A percentile compares a stretch with the other conserved stretches of the same genome.
Evolutionary conservation across 2,113 vertebrate species (phyloP).

Genomic region (Nematolebias whitei): DNA sequence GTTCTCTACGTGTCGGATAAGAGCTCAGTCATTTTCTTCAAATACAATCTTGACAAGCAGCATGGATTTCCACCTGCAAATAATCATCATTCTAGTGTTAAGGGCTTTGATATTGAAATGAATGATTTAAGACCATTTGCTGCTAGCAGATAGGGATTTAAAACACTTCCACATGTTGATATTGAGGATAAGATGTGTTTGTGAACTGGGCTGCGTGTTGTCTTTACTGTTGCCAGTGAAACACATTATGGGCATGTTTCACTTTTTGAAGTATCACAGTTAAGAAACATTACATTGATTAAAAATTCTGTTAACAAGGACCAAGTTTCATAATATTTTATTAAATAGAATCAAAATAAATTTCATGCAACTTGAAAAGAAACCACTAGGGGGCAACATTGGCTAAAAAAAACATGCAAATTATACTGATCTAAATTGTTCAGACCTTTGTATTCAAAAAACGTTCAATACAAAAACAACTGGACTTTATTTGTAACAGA

Average conservation of each 20-base stretch:
- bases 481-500: too few relatives aligned
- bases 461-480: too few relatives aligned
- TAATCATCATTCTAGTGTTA: constrained; percentile 82
- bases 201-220: constrained; percentile 32
- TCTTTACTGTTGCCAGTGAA: constrained; percentile 47
- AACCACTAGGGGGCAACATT: constrained; percentile 68
- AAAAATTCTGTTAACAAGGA: constrained; percentile 1
- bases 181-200: constrained; percentile 65
- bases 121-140: constrained; percentile 80
- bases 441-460: too few relatives aligned
- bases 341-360: too few relatives aligned
- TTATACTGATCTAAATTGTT: constrained; percentile 19
- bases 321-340: constrained; percentile 7
- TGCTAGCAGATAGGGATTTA: constrained; percentile 73
- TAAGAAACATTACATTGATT: constrained; percentile 13
- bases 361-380: not conserved
- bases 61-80: constrained; percentile 78
- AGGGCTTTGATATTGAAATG: constrained; percentile 85
- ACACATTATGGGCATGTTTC: constrained; percentile 24
- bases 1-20: constrained; percentile 83
- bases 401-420: constrained; percentile 26
- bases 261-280: constrained; percentile 3
- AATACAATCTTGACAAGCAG: constrained; percentile 74
- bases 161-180: constrained; percentile 79
- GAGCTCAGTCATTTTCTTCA: constrained; percentile 80